Evolutionary conservation across 2,888 invertebrate genomes (phyloP), one percentile per base, ranked within the genome.

Genomic region (Adineta ricciae): DNA sequence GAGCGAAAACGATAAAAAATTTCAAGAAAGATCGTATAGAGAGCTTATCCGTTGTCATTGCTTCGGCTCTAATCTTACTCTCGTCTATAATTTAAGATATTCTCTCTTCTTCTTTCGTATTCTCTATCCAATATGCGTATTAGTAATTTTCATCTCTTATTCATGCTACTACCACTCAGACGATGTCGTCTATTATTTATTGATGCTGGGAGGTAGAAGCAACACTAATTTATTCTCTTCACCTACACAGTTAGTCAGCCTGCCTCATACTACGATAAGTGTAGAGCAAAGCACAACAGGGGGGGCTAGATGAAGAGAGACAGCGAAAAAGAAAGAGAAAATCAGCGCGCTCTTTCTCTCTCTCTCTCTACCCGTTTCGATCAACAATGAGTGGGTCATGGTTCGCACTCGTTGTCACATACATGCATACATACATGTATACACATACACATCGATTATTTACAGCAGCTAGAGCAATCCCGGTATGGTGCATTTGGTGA

Each of bases 171-270:
- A 64, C 32, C 32, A 64, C 64, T 64, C 32, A 64, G 64, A 64
- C 64, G 64, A 64, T 64, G 64, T 64, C 64, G 64, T 64, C 64
- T 64, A 64, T 64, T 64, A 64, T 64, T 64, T 64, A 64, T 64
- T 64, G 64, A 64, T 64, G 64, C 64, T 64, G 32, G 32, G 64
- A 64, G 64, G 64, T 64, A 64, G 64, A 64, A 64, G 32, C 64
- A 64, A 64, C 64, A 32, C 64, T 64, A 64, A 64, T 64, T 64
- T 64, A 64, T 64, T 64, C 64, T 64, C 64, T 64, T 64, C 64
- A 64, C 64, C 64, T 64, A 32, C 32, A 36, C 32, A 64, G 32
- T 64, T 19, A 27, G 64, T 3, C 32, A 64, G 64, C 16, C 64
- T 64, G 64, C 64, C 64, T 64, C 64, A 64, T 64, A 64, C 64